A percentile compares a stretch with the other conserved stretches of the same genome.
phyloP scores from a whole-genome alignment of 2,113 vertebrate genomes.

The Martes martes region DNA sequence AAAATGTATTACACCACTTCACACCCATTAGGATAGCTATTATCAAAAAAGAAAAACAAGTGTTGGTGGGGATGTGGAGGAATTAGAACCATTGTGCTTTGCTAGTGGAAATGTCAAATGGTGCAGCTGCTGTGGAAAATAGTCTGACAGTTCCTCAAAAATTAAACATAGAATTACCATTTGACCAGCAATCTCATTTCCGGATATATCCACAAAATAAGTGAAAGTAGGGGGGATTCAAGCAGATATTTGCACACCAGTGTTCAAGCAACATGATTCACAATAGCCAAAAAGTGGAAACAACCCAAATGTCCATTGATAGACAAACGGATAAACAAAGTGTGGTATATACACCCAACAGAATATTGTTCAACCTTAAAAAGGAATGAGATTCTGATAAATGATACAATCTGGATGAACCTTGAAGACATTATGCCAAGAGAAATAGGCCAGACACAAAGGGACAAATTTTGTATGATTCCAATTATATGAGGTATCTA shows the following conservation, averaged over 20 bases:
- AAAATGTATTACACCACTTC: not conserved
- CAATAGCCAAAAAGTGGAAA: not conserved
- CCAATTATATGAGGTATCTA: not conserved
- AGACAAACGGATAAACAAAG: not conserved
- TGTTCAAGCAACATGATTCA: not conserved
- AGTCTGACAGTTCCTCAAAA: not conserved
- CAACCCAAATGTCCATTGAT: not conserved
- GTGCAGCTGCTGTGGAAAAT: not conserved
- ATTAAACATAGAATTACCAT: not conserved
- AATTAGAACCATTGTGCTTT: not conserved
- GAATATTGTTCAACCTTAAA: not conserved
- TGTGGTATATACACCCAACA: no score
- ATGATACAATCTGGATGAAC: not conserved
- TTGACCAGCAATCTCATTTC: not conserved
- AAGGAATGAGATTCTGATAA: not conserved
- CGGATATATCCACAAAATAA: not conserved
- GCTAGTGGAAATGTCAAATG: not conserved
- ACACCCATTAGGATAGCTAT: not conserved
- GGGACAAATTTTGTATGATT: not conserved
- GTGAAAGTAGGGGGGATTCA: not conserved
- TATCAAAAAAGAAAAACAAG: not conserved
- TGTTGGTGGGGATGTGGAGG: not conserved
- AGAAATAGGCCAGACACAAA: not conserved
- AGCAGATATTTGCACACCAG: not conserved
- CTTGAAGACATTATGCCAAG: not conserved